phyloP scores from a whole-genome alignment of 2,113 vertebrate genomes.

The Lasiurus cinereus region DNA sequence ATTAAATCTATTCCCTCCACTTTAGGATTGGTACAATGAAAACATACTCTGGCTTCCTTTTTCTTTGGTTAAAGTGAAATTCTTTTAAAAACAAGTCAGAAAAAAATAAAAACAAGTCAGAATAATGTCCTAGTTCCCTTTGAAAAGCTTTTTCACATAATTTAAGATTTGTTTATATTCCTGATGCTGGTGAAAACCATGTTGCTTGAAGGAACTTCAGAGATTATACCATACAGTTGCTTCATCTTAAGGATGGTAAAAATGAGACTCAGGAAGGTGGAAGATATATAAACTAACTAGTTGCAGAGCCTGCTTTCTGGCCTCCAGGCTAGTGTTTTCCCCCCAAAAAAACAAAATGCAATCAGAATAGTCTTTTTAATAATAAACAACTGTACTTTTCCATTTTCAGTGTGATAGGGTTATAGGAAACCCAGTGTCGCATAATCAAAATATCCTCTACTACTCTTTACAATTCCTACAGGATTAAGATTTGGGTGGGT shows the following conservation, averaged over 20 bases:
- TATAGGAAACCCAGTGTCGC: not conserved
- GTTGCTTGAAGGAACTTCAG: conserved; percentile 20
- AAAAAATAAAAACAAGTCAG: not conserved
- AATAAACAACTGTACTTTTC: conserved; percentile 24
- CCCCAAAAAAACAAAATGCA: not conserved
- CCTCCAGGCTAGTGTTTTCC: not conserved
- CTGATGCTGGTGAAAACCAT: conserved; percentile 33
- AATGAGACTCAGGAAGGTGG: not conserved
- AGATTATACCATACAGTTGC: not conserved
- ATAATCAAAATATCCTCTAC: conserved; percentile 8
- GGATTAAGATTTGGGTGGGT: not conserved
- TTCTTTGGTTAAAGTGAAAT: conserved; percentile 53
- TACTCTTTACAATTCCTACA: not conserved
- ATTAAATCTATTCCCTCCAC: conserved; percentile 39
- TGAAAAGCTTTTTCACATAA: conserved; percentile 13
- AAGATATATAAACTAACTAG: not conserved
- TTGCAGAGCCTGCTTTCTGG: not conserved
- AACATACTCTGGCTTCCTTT: conserved; percentile 68
- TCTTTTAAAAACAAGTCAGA: conserved; percentile 35
- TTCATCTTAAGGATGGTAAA: conserved; percentile 38
- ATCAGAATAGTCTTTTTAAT: conserved; percentile 29
- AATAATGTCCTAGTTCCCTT: conserved; percentile 31
- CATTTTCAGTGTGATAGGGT: conserved; percentile 8
- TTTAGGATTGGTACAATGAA: conserved; percentile 57
- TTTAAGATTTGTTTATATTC: conserved; percentile 45